A percentile compares a stretch with the other conserved stretches of the same genome.
Evolutionary conservation across 2,797 vertebrate genomes (phyloP).

Genomic region (Propithecus deckenii): DNA sequence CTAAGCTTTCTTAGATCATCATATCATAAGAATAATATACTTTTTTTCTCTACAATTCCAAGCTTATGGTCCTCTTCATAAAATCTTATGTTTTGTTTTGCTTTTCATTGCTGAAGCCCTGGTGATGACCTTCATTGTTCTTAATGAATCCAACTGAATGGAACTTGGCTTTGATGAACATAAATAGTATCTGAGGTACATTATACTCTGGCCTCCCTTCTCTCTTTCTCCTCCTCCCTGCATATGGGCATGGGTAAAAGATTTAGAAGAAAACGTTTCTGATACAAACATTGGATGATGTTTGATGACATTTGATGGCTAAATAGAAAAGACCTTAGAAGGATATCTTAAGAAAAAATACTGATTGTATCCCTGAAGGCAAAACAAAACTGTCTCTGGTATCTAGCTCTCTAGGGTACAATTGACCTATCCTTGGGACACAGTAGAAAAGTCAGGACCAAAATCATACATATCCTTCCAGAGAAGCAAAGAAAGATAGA

Average conservation of each 20-base stretch:
- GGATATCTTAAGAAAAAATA: background rate
- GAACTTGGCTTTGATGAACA: conserved; percentile 36
- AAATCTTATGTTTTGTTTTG: background rate
- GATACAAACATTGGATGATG: conserved; percentile 30
- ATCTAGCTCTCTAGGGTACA: background rate
- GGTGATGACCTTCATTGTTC: background rate
- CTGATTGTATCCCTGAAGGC: background rate
- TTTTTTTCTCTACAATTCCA: background rate
- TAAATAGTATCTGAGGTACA: background rate
- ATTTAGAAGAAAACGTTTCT: conserved; percentile 12
- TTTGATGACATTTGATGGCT: background rate
- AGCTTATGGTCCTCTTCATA: background rate
- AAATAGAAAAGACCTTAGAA: background rate
- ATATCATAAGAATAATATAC: background rate
- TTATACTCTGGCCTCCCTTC: background rate
- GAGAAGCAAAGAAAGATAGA: background rate
- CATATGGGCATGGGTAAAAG: conserved; percentile 19
- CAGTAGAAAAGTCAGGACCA: background rate
- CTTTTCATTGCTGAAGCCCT: background rate
- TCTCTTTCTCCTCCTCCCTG: background rate
- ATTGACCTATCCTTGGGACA: background rate
- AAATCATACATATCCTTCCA: background rate
- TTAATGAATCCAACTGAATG: background rate
- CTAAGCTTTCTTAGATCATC: background rate
- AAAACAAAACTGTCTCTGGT: background rate